Base-by-base conservation (phyloP, 1,140 invertebrate genomes). In the Microplitis mediator region DNA sequence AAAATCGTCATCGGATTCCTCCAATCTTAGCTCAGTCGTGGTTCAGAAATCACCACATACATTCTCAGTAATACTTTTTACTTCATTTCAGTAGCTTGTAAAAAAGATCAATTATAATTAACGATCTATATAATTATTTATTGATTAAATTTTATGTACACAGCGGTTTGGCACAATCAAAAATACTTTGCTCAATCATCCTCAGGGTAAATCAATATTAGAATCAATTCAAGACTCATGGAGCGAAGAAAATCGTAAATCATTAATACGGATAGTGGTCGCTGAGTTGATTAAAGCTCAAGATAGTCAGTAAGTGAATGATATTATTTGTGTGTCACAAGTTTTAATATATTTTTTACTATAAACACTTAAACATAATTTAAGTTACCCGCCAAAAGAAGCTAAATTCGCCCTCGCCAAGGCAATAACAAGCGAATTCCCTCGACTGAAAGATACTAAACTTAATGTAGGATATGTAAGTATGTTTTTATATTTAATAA, bases 371-470 rank as follows among this genome's bases (percentile, higher is more conserved):
- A 1, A 23, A 23, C 23, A 23, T 23, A 23, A 9, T 64, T 64
- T 6, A 6, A 64, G 62, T 14, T 64, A 64, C 14, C 62, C 62
- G n/a, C 62, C 62, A 11, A 16, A 64, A 13, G 56, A 60, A 63
- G 54, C 72, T 3, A 73, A 73, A 52, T 11, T 62, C 3, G 65
- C 72, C 9, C 45, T 73, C 9, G 72, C 65, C 6, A 73, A 52
- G 16, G 72, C 72, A 69, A 50, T 69, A 14, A 32, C 69, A 3
- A 34, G 31, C 23, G 66, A 73, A 73, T 73, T 73, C 50, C 66
- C 66, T 6, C 11, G 13, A 16, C 39, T 68, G 13, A 73, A 69
- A 61, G 66, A 73, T 31, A 54, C 4, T 2, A 54, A 52, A 32
- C 4, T 4, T 32, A 6, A 14, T 52, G 4, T 45, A n/a, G 66